phyloP scores from a whole-genome alignment of 2,888 invertebrate genomes.

The Danaus chrysippus region DNA sequence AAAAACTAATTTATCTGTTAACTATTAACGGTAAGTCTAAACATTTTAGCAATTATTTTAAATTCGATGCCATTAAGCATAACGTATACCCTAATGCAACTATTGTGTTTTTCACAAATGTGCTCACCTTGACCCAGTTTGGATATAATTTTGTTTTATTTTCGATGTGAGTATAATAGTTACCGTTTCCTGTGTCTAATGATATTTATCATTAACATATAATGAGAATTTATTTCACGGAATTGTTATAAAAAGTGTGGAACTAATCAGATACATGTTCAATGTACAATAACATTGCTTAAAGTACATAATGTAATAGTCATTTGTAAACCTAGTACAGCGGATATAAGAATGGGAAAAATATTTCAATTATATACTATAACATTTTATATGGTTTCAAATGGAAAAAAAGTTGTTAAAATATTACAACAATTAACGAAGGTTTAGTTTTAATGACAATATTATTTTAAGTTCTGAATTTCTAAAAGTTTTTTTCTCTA shows the following conservation, averaged over 20 bases:
- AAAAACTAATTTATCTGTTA: neutral
- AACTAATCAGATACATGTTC: conserved; percentile 1
- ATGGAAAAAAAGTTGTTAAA: too few species aligned
- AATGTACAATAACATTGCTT: neutral
- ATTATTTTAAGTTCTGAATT: too few species aligned
- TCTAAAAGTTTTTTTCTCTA: too few species aligned
- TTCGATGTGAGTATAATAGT: conserved; percentile 11
- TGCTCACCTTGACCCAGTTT: conserved; percentile 24
- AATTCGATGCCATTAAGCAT: conserved; percentile 13
- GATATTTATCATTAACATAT: conserved; percentile 1
- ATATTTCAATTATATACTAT: too few species aligned
- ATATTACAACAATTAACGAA: too few species aligned
- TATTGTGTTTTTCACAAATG: conserved; percentile 18
- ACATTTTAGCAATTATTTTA: neutral
- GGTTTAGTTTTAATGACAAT: too few species aligned
- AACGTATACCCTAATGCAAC: conserved; percentile 14
- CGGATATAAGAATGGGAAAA: too few species aligned
- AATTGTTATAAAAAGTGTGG: neutral
- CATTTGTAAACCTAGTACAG: too few species aligned
- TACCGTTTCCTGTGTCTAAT: conserved; percentile 11
- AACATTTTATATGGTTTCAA: too few species aligned
- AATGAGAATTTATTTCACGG: neutral
- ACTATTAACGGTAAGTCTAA: neutral
- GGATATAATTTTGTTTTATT: conserved; percentile 15
- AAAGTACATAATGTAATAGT: too few species aligned